phyloP scores from a whole-genome alignment of 2,888 invertebrate genomes.

The Eubasilissa splendida region DNA sequence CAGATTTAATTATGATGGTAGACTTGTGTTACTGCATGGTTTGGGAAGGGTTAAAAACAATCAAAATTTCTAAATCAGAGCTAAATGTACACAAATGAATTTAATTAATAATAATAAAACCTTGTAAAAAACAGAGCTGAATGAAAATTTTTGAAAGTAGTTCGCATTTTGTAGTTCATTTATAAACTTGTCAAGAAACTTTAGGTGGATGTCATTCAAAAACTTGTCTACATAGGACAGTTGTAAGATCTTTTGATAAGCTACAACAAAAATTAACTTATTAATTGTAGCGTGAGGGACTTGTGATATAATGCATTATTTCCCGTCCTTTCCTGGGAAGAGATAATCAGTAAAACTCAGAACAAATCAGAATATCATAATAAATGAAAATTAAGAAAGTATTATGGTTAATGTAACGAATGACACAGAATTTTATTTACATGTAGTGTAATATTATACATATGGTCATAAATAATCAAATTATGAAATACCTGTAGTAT shows the following conservation, averaged over 20 bases:
- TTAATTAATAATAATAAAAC: slow-evolving; percentile 74
- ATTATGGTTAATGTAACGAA: not conserved
- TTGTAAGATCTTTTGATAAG: slow-evolving; percentile 97
- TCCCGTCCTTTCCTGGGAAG: slow-evolving; percentile 81
- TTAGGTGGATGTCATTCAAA: slow-evolving; percentile 92
- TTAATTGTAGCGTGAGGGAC: slow-evolving; percentile 93
- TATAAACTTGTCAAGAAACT: slow-evolving; percentile 96
- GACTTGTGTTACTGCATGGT: no score
- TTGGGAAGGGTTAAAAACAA: no score
- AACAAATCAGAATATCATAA: not conserved
- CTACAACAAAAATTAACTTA: slow-evolving; percentile 97
- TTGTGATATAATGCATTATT: slow-evolving; percentile 88
- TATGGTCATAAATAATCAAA: slow-evolving; percentile 34
- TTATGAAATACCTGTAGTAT: slow-evolving; percentile 87
- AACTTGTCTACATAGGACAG: slow-evolving; percentile 98
- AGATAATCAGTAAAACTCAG: slow-evolving; percentile 36
- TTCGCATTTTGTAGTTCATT: slow-evolving; percentile 79
- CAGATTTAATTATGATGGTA: no score
- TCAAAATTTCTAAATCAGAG: not conserved
- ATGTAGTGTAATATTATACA: slow-evolving; percentile 14
- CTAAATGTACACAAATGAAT: not conserved
- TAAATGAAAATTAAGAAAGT: not conserved
- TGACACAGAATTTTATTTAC: slow-evolving; percentile 6
- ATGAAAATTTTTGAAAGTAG: slow-evolving; percentile 76
- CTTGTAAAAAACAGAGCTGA: slow-evolving; percentile 77